These are phyloP conservation scores for Nylanderia fulva DNA, from an alignment of 1,140 invertebrate species.

Conservation along the genomic window DNA sequence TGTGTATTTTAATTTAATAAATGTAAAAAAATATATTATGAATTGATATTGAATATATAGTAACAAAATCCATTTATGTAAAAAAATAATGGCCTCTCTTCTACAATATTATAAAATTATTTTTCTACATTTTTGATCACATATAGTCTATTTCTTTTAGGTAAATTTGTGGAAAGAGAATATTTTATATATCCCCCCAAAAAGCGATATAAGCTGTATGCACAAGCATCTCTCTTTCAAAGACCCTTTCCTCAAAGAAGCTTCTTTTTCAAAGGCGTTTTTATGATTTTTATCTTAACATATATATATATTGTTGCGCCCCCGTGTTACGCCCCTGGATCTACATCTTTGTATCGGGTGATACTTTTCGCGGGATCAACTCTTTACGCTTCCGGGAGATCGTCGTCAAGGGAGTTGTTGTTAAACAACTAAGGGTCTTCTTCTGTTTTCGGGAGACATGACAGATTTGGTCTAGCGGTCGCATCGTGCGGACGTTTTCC, in stretches of 20 bases:
- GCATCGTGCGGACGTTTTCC: too few relatives aligned
- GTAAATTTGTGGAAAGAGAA: not conserved
- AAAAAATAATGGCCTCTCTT: not conserved
- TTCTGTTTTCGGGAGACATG: too few relatives aligned
- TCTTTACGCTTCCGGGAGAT: too few relatives aligned
- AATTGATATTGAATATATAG: not conserved
- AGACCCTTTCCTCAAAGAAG: not conserved
- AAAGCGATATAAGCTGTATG: too few relatives aligned
- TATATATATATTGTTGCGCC: not conserved
- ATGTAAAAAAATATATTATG: not conserved
- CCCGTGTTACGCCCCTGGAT: too few relatives aligned
- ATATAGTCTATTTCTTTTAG: not conserved
- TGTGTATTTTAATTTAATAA: not conserved
- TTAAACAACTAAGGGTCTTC: too few relatives aligned
- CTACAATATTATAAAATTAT: not conserved
- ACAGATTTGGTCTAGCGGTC: too few relatives aligned
- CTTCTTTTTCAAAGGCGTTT: too few relatives aligned
- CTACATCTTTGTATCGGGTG: too few relatives aligned
- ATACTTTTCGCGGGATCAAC: too few relatives aligned
- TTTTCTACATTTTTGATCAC: not conserved
- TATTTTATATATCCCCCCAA: not conserved
- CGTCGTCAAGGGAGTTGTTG: too few relatives aligned
- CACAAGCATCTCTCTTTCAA: too few relatives aligned
- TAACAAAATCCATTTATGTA: not conserved
- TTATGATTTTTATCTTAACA: not conserved